Percentiles rank a stretch among this genome's conserved stretches.
phyloP scores from a whole-genome alignment of 2,797 vertebrate genomes.

The Alectoris magna region DNA sequence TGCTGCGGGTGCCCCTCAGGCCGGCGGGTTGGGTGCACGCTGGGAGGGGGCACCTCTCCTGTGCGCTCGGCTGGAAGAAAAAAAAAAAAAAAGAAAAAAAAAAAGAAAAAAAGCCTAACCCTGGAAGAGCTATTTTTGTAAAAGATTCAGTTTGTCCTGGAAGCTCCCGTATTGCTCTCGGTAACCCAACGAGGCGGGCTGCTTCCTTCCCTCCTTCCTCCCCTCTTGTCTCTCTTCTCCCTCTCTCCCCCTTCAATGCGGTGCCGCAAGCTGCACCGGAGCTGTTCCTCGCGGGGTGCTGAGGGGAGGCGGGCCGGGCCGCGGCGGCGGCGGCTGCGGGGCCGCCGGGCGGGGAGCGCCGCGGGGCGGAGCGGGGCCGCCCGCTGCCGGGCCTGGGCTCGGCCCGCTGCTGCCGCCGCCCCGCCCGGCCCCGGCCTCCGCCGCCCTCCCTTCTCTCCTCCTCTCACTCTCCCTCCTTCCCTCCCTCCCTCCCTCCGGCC shows the following conservation, averaged over 20 bases:
- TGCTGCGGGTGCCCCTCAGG: conserved; percentile 54
- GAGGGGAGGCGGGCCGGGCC: conserved; percentile 18
- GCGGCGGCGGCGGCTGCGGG: not conserved
- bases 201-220: not conserved
- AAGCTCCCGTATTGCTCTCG: not conserved
- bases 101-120: not conserved
- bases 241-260: not conserved
- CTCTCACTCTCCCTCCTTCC: not conserved
- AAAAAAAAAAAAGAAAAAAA: not conserved
- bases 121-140: not conserved
- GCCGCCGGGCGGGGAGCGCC: conserved; percentile 15
- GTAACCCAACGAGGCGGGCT: not conserved
- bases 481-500: conserved; percentile 17
- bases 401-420: not conserved
- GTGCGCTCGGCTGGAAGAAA: not conserved
- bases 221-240: not conserved
- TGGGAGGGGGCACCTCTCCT: not conserved
- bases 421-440: conserved; percentile 27
- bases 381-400: not conserved
- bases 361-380: conserved; percentile 17
- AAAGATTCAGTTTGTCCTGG: not conserved
- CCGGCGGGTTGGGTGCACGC: conserved; percentile 5
- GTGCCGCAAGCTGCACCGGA: conserved; percentile 41
- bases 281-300: conserved; percentile 67
- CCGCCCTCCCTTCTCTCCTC: no score